phyloP scores from a whole-genome alignment of 2,113 vertebrate genomes.

The Tachysurus vachellii region DNA sequence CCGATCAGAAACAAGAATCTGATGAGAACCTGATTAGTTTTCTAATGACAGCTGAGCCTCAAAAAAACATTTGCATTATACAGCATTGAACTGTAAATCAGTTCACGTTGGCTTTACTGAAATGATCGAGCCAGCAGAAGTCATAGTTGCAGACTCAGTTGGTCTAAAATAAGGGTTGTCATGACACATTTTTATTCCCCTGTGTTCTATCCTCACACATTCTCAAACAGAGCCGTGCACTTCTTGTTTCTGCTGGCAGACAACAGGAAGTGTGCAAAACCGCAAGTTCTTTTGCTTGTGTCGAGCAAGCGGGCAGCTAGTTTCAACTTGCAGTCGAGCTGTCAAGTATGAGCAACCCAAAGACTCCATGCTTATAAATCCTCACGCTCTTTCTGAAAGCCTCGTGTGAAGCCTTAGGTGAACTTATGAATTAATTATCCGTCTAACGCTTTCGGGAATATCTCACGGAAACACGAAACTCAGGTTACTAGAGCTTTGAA shows the following conservation, averaged over 20 bases:
- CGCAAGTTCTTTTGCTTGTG: conserved; percentile 61
- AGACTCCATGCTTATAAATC: neutral
- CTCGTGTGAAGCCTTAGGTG: neutral
- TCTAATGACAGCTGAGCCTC: neutral
- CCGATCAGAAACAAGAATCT: neutral
- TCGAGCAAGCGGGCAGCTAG: conserved; percentile 63
- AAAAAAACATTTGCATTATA: neutral
- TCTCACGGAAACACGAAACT: conserved; percentile 23
- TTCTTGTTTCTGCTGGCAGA: conserved; percentile 73
- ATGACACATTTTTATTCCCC: conserved; percentile 15
- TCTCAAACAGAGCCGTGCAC: conserved; percentile 51
- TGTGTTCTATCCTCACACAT: conserved; percentile 31
- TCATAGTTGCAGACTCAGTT: neutral
- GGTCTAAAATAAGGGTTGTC: neutral
- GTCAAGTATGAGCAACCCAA: conserved; percentile 52
- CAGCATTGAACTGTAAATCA: neutral
- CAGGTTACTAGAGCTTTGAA: conserved; percentile 38
- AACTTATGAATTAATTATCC: neutral
- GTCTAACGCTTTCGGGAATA: neutral
- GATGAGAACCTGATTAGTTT: neutral
- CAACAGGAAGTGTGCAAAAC: conserved; percentile 80
- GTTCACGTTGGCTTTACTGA: neutral
- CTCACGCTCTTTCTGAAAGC: conserved; percentile 4
- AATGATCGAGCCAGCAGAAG: neutral
- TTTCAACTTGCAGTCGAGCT: conserved; percentile 70